A percentile compares a stretch with the other conserved stretches of the same genome.
phyloP scores from a whole-genome alignment of 2,888 invertebrate species.

The Rhogogaster chlorosoma region DNA sequence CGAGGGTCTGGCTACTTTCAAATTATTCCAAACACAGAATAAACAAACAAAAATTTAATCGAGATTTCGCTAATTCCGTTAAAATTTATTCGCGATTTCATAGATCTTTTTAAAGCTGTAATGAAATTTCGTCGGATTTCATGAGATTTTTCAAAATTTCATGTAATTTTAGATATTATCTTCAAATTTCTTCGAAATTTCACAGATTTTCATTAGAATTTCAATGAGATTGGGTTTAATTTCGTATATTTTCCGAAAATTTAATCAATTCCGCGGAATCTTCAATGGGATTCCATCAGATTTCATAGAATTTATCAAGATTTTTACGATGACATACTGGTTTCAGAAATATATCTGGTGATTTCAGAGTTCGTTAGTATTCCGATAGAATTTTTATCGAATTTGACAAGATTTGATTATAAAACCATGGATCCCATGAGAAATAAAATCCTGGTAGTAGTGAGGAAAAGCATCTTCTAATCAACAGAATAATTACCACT shows the following conservation, averaged over 20 bases:
- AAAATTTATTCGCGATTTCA: not conserved
- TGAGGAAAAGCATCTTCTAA: not conserved
- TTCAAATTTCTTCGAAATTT: not conserved
- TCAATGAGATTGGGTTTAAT: not conserved
- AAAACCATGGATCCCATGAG: not conserved
- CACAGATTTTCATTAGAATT: not conserved
- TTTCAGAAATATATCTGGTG: not conserved
- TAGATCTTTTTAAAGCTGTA: not conserved
- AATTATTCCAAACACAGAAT: not conserved
- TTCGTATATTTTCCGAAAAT: not conserved
- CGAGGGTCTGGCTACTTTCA: not conserved
- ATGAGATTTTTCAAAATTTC: not conserved
- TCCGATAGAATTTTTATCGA: not conserved
- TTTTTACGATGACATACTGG: not conserved
- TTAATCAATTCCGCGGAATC: not conserved
- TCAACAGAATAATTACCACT: too few relatives aligned
- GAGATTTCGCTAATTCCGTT: not conserved
- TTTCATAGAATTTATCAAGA: not conserved
- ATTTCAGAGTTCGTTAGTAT: not conserved
- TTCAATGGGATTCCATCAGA: not conserved
- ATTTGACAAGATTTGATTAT: too few relatives aligned
- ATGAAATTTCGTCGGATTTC: not conserved
- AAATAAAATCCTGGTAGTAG: not conserved
- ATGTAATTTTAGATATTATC: not conserved
- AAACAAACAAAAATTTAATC: too few relatives aligned